A percentile compares a stretch with the other conserved stretches of the same genome.
These are phyloP conservation scores for Ramphastos sulfuratus DNA, from an alignment of 2,113 vertebrate species.

Conservation along the genomic window DNA sequence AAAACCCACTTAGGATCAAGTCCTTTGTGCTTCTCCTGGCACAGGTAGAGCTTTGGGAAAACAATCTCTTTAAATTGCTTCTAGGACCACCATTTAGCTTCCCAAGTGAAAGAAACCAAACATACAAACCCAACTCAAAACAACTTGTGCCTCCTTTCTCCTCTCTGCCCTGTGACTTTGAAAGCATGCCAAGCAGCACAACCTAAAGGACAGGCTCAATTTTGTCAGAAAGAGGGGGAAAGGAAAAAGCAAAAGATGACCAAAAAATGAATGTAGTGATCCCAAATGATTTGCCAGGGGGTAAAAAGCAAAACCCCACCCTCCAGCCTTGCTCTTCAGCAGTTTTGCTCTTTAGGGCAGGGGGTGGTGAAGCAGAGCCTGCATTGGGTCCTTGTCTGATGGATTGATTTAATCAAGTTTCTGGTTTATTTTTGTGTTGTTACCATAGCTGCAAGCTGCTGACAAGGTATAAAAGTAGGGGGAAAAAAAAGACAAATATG, in stretches of 20 bases:
- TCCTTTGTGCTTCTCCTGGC: too few species aligned
- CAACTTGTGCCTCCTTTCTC: background rate
- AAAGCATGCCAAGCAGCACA: background rate
- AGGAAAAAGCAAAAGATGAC: background rate
- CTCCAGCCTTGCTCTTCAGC: background rate
- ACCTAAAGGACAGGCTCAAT: background rate
- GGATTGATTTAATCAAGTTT: constrained; percentile 37
- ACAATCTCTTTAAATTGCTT: background rate
- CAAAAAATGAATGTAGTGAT: background rate
- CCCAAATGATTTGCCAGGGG: background rate
- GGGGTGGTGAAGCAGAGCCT: background rate
- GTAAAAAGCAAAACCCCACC: too few species aligned
- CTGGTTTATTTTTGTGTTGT: constrained; percentile 12
- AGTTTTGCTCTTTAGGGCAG: background rate
- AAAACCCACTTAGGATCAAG: background rate
- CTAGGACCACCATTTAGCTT: background rate
- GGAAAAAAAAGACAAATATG: background rate
- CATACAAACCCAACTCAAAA: background rate
- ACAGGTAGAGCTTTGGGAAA: background rate
- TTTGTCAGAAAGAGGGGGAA: background rate
- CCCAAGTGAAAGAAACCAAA: background rate
- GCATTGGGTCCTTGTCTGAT: background rate
- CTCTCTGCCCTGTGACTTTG: background rate
- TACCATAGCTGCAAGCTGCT: constrained; percentile 49
- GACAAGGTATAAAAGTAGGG: background rate